Evolutionary conservation across 2,113 vertebrate species (phyloP), one percentile per base, ranked within the genome.

Genomic region (Micronisus gabar): DNA sequence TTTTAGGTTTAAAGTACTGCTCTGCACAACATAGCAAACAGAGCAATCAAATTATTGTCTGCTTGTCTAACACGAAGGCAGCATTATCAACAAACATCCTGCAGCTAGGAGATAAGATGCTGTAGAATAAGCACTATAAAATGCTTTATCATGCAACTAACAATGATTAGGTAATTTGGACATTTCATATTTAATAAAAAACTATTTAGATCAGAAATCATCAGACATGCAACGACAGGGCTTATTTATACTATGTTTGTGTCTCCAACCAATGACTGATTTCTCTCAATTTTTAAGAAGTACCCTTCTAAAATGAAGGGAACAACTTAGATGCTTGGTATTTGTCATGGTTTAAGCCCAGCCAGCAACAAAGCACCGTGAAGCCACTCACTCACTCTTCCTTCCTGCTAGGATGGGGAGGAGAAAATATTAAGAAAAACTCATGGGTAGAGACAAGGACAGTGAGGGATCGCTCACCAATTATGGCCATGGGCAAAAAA

Each of bases 141-240:
- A 98, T 98, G 97, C 98, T 99, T 99, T 98, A 98, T 98, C 98
- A 98, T 98, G 96, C 97, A 98, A 97, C 96, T 98, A 98, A 98
- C 98, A 99, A 98, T 98, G 98, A 99, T 99, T 98, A 99, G 98
- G 98, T 99, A 97, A 98, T 98, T 97, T 97, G 95, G 93, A 96
- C 98, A 98, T 98, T 99, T 98, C 98, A 98, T 98, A 98, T 98
- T 98, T 98, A 98, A 98, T 96, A 98, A 93, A 98, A 96, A 99
- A 97, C 98, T 98, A 98, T 98, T 99, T 98, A 98, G 98, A 99
- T 98, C 98, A 97, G 97, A 98, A 98, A 97, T 98, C 96, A 97
- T 95, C 96, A 98, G 84, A 96, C 91, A 87, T 9, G 52, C 75
- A 94, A 67, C 82, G 95, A 97, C 92, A 93, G 78, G 58, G 66